Conservation (phyloP, 2,888 invertebrate species). For the Azorinus chamasolen region DNA sequence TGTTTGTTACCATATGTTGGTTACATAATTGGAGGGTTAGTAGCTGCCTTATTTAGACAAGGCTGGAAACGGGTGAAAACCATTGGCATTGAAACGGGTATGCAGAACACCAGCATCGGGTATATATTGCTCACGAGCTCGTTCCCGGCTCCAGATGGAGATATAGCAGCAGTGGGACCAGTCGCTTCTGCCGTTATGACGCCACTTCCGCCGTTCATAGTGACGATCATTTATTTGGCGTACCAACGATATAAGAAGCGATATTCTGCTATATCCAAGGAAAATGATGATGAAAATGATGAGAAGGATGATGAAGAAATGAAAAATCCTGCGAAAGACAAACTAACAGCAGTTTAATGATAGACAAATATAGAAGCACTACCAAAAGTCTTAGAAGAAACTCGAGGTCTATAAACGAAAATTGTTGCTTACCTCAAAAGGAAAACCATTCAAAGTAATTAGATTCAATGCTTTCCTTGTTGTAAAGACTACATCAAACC, state of each 20-base stretch:
- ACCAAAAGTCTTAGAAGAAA: too few relatives aligned
- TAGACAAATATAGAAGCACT: too few relatives aligned
- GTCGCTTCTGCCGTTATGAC: slow-evolving; percentile 94
- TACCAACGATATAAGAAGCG: slow-evolving; percentile 66
- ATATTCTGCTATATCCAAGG: slow-evolving; percentile 20
- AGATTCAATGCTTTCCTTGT: too few relatives aligned
- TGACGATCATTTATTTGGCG: slow-evolving; percentile 69
- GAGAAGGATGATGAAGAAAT: too few relatives aligned
- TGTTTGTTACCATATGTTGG: slow-evolving; percentile 83
- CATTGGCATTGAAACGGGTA: slow-evolving; percentile 94
- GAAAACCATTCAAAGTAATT: too few relatives aligned
- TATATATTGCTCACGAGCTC: slow-evolving; percentile 95
- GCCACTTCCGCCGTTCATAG: slow-evolving; percentile 92
- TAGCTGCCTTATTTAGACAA: slow-evolving; percentile 75
- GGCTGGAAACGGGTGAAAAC: slow-evolving; percentile 87
- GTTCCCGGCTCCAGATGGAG: slow-evolving; percentile 94
- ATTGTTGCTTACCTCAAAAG: too few relatives aligned
- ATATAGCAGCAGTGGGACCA: slow-evolving; percentile 91
- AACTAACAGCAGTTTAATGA: too few relatives aligned
- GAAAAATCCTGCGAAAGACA: too few relatives aligned
- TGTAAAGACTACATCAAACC: too few relatives aligned
- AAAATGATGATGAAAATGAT: background rate
- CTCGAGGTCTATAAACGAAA: too few relatives aligned
- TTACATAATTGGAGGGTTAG: slow-evolving; percentile 78
- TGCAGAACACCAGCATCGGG: slow-evolving; percentile 97